phyloP scores from a whole-genome alignment of 35 echinoderm and acorn worm genomes.

The Ptychodera flava region DNA sequence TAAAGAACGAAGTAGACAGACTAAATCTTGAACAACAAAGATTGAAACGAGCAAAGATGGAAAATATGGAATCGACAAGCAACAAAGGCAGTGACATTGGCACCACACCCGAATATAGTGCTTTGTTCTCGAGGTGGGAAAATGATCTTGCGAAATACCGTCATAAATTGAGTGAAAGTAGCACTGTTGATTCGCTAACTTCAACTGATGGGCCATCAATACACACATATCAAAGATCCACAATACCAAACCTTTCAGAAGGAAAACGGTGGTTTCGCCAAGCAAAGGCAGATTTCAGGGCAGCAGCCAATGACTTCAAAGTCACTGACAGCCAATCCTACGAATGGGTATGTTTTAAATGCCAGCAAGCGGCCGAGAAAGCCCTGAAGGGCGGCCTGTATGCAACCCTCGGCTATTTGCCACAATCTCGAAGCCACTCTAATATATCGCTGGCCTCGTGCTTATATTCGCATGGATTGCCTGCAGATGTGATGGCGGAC shows the following conservation, averaged over 20 bases:
- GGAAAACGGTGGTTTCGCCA: slow-evolving; percentile 26
- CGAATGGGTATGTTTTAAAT: slow-evolving; percentile 21
- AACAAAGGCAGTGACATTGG: not conserved
- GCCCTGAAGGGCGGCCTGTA: slow-evolving; percentile 21
- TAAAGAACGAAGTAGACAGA: slow-evolving; percentile 25
- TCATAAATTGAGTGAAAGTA: not conserved
- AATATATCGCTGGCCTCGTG: not conserved
- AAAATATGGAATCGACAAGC: too few species aligned
- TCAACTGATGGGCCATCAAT: not conserved
- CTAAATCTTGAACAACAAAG: not conserved
- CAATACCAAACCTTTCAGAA: not conserved
- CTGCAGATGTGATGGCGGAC: not conserved
- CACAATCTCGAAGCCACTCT: not conserved
- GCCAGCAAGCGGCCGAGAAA: slow-evolving; percentile 22
- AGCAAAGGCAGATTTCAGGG: slow-evolving; percentile 17
- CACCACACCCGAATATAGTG: not conserved
- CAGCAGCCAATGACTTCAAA: slow-evolving; percentile 12
- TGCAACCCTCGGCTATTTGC: not conserved
- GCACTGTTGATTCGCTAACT: not conserved
- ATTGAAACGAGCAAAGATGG: not conserved
- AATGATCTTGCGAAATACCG: not conserved
- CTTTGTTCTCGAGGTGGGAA: not conserved
- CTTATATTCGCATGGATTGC: not conserved
- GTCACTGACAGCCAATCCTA: not conserved
- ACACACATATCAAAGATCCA: not conserved